Evolutionary conservation across 2,113 vertebrate species (phyloP).

Genomic region (Cathartes aura): DNA sequence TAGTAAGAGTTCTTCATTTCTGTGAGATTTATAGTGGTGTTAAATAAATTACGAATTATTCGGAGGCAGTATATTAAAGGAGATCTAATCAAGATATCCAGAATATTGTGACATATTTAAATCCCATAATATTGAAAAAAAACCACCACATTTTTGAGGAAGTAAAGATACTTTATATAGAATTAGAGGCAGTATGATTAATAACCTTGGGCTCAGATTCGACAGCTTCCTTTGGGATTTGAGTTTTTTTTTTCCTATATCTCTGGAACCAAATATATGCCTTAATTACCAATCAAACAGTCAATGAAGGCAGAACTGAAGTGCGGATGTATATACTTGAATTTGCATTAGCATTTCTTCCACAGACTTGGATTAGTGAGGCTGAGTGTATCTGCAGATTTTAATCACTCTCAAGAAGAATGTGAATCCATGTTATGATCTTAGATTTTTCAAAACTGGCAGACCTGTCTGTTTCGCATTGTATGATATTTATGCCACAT

Average conservation of each 20-base stretch:
- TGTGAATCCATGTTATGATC: neutral
- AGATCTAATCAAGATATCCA: conserved; percentile 72
- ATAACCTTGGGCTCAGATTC: conserved; percentile 56
- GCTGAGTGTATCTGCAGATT: neutral
- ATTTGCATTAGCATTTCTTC: neutral
- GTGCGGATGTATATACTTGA: neutral
- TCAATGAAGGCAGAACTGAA: conserved; percentile 19
- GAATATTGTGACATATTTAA: conserved; percentile 65
- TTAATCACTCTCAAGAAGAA: neutral
- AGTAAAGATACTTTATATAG: conserved; percentile 55
- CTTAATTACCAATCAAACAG: conserved; percentile 56
- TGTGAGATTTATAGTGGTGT: conserved; percentile 7
- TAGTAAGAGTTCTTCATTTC: conserved; percentile 57
- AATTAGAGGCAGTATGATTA: conserved; percentile 51
- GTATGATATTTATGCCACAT: neutral
- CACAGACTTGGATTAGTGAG: neutral
- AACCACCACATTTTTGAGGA: neutral
- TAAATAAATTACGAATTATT: conserved; percentile 62
- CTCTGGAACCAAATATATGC: conserved; percentile 36
- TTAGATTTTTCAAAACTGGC: neutral
- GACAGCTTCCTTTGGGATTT: neutral
- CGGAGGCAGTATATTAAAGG: conserved; percentile 23
- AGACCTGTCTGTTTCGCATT: neutral
- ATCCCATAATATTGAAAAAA: conserved; percentile 48
- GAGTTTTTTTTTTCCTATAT: neutral